Evolutionary conservation across 2,888 invertebrate species (phyloP).

Genomic region (Ectemnius cavifrons): DNA sequence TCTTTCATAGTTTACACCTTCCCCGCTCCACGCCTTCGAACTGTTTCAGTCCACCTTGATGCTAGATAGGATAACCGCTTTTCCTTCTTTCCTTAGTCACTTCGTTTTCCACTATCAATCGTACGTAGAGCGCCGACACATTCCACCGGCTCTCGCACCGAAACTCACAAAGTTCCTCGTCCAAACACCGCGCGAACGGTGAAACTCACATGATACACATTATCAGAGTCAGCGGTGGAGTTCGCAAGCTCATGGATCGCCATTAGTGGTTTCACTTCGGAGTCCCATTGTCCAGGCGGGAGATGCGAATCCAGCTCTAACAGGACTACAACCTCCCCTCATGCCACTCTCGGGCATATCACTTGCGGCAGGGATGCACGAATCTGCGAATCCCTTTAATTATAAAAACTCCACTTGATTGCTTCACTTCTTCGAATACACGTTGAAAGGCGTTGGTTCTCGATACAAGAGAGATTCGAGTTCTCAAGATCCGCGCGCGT

Average conservation of each 20-base stretch:
- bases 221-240: too few relatives aligned
- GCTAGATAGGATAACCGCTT: slow-evolving; percentile 21
- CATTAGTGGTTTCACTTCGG: slow-evolving; percentile 24
- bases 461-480: too few relatives aligned
- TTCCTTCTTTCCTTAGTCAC: slow-evolving; percentile 2
- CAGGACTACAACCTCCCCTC: neutral
- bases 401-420: too few relatives aligned
- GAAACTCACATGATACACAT: too few relatives aligned
- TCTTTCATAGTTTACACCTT: slow-evolving; percentile 49
- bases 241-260: neutral
- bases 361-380: neutral
- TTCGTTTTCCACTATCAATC: too few relatives aligned
- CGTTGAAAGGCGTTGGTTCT: too few relatives aligned
- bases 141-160: neutral
- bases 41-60: slow-evolving; percentile 36
- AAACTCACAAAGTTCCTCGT: neutral
- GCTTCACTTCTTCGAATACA: too few relatives aligned
- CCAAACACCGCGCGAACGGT: too few relatives aligned
- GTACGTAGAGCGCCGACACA: too few relatives aligned
- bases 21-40: slow-evolving; percentile 9
- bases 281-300: neutral
- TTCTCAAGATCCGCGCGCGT: too few relatives aligned
- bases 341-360: slow-evolving; percentile 3
- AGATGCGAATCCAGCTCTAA: neutral
- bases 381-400: too few relatives aligned